Conservation (phyloP, 2,888 invertebrate species). For the Parnassius glacialis region DNA sequence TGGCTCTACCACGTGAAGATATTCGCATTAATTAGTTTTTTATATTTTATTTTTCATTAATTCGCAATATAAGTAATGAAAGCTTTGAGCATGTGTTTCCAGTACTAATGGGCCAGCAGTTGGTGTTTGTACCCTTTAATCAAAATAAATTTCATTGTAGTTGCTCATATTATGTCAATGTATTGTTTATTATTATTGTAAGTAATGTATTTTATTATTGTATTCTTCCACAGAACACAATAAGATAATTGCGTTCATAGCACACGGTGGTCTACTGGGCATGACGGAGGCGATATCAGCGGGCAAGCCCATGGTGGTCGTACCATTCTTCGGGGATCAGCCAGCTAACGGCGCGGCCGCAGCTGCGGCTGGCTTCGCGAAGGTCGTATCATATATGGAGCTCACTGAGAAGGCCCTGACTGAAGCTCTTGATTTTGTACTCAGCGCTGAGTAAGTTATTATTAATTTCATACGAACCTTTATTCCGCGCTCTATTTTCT, state of each 20-base stretch:
- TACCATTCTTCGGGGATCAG: constrained; percentile 84
- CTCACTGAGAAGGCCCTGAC: constrained; percentile 75
- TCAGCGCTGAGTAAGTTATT: constrained; percentile 77
- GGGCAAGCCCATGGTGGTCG: constrained; percentile 82
- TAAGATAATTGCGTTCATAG: constrained; percentile 81
- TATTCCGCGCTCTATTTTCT: no score
- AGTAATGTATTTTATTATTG: neutral
- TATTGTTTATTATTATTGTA: no score
- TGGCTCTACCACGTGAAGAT: no score
- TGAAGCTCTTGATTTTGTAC: constrained; percentile 69
- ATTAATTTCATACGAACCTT: neutral
- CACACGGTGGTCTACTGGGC: constrained; percentile 83
- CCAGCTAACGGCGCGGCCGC: constrained; percentile 78
- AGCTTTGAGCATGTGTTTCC: no score
- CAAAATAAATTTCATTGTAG: no score
- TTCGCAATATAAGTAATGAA: no score
- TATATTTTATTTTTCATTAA: no score
- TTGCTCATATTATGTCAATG: no score
- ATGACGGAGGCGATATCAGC: constrained; percentile 82
- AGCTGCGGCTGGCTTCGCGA: constrained; percentile 73
- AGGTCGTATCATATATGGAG: constrained; percentile 69
- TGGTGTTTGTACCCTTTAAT: no score
- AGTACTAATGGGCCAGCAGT: no score
- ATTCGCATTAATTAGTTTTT: no score
- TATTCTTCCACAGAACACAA: constrained; percentile 72